Evolutionary conservation across 2,888 invertebrate species (phyloP).

Genomic region (Hirtodrosophila confusa): DNA sequence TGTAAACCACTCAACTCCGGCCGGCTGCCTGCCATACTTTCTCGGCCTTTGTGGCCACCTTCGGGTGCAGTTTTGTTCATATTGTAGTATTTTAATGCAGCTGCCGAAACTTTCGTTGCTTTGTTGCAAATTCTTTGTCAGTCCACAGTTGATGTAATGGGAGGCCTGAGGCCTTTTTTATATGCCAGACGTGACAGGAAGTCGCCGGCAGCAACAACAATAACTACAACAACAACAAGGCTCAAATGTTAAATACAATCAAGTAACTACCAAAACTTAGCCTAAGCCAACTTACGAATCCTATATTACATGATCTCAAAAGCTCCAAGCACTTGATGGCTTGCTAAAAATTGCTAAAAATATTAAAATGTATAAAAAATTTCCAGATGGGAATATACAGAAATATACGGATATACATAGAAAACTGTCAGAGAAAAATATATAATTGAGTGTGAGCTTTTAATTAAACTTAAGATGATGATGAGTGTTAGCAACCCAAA

Average conservation of each 20-base stretch:
- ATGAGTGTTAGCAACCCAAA: too few relatives aligned
- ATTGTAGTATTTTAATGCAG: slow-evolving; percentile 24
- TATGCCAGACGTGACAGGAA: slow-evolving; percentile 53
- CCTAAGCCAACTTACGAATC: neutral
- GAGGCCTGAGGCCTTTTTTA: slow-evolving; percentile 36
- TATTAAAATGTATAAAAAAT: neutral
- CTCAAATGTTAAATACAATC: slow-evolving; percentile 15
- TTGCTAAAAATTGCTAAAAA: neutral
- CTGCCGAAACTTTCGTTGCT: slow-evolving; percentile 46
- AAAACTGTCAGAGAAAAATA: too few relatives aligned
- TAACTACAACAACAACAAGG: slow-evolving; percentile 6
- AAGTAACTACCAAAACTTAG: slow-evolving; percentile 4
- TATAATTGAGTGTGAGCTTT: too few relatives aligned
- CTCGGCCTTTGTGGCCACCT: slow-evolving; percentile 23
- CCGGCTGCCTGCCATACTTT: slow-evolving; percentile 30
- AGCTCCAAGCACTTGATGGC: neutral
- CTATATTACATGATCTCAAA: slow-evolving; percentile 5
- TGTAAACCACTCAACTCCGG: slow-evolving; percentile 16
- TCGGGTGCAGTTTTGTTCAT: slow-evolving; percentile 11
- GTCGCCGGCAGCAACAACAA: slow-evolving; percentile 20
- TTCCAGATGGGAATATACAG: neutral
- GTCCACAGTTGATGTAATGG: slow-evolving; percentile 30
- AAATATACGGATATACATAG: too few relatives aligned
- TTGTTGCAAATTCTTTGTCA: slow-evolving; percentile 49
- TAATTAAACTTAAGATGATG: too few relatives aligned